Evolutionary conservation across 1,140 invertebrate genomes (phyloP).

Genomic region (Druon quercuslanigerum): DNA sequence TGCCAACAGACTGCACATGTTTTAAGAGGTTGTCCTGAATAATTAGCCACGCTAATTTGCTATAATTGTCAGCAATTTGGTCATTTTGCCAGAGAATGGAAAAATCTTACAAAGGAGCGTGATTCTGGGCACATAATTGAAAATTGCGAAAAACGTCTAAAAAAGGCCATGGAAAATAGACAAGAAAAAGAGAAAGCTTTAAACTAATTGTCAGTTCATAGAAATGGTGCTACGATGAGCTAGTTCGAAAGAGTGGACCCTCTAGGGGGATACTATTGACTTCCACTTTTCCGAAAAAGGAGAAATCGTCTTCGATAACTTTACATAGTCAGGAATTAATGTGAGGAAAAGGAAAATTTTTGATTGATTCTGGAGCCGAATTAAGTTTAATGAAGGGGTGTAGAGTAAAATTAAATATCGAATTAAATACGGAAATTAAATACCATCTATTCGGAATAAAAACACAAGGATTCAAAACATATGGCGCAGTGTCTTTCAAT

Average conservation of each 20-base stretch:
- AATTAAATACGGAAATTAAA: constrained; percentile 9
- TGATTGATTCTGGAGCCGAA: neutral
- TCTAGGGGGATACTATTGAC: neutral
- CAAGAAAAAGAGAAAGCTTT: neutral
- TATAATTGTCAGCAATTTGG: too few relatives aligned
- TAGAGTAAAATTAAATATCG: neutral
- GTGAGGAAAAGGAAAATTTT: neutral
- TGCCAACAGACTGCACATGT: too few relatives aligned
- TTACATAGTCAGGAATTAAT: neutral
- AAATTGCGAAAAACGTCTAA: neutral
- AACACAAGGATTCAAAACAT: too few relatives aligned
- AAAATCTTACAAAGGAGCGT: too few relatives aligned
- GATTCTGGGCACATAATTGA: neutral
- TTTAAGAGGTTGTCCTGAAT: too few relatives aligned
- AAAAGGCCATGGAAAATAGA: neutral
- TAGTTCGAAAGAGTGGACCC: neutral
- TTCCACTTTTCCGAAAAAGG: neutral
- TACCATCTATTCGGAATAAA: neutral
- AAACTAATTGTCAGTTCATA: neutral
- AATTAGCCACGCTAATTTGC: too few relatives aligned
- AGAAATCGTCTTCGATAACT: neutral
- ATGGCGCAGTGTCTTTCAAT: too few relatives aligned
- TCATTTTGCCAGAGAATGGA: too few relatives aligned
- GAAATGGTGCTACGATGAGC: neutral
- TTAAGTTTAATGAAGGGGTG: neutral